Base-by-base conservation (phyloP, 2,888 invertebrate species). In the Odontocolon sp. region DNA sequence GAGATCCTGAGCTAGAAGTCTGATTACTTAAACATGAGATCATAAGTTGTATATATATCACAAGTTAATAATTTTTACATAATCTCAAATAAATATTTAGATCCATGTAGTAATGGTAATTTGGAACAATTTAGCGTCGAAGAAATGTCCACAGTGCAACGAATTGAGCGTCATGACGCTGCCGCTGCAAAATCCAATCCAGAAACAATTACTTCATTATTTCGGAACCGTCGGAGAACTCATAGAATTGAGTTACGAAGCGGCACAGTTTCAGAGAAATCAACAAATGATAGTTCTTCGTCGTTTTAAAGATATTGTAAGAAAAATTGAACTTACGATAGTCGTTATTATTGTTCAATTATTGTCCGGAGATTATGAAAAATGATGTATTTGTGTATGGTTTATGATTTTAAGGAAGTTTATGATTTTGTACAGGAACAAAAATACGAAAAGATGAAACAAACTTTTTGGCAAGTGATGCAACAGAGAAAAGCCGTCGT, bases 101-200 rank as follows among this genome's bases (percentile, higher is more conserved):
- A 16, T 38, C 14, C 8, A 2, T 26, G 16, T 18, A 3, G 14
- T 16, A 3, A 40, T 18, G 4, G 23, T 28, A 33, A 18, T 42
- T 8, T 40, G 23, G 8, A n/a, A n/a, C n/a, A 14, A 14, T 47
- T 2, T 3, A 68, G 50, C 5, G 14, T 36, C 33, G 0, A 28
- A 59, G 9, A 9, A 36, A n/a, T 75, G 75, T 11, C 57, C 64
- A 16, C 57, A 64, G 11, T 75, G 75, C 64, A 28, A 50, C 31
- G 1, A 63, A 0, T n/a, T 21, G 3, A 33, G 16, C 6, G 28
- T 59, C 3, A 11, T 6, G 5, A 50, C 57, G 9, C 33, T 75
- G 14, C 2, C 28, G n/a, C 28, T 75, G 11, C 4, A 26, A 16
- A 52, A n/a, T 18, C 69, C 75, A 4, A 21, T 57, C 52, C 59